Conservation (phyloP, 1,140 invertebrate genomes). For the Charaxes varanes region DNA sequence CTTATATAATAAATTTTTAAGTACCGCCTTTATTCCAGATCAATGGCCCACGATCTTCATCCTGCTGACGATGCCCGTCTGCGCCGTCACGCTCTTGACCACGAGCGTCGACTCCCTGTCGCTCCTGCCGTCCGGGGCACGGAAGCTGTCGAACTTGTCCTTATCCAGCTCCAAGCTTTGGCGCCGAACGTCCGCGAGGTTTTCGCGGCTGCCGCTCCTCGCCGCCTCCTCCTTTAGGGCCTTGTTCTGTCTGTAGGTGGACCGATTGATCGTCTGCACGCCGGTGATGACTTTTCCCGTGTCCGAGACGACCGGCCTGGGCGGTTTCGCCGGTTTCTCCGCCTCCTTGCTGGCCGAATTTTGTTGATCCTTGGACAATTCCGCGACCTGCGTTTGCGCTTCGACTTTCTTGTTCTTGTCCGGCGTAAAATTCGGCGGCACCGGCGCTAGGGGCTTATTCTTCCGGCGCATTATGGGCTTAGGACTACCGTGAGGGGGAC, state of each 20-base stretch:
- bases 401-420: constrained; percentile 56
- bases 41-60: constrained; percentile 51
- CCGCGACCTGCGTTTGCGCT: constrained; percentile 27
- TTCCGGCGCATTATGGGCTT: constrained; percentile 82
- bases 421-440: constrained; percentile 75
- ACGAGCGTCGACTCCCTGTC: constrained; percentile 42
- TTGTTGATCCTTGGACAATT: constrained; percentile 30
- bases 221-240: constrained; percentile 52
- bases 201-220: constrained; percentile 55
- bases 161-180: constrained; percentile 68
- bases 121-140: constrained; percentile 21
- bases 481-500: constrained; percentile 81
- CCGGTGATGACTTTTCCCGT: constrained; percentile 61
- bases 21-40: too few relatives aligned
- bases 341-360: constrained; percentile 29
- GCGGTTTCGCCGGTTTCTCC: constrained; percentile 76
- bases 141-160: constrained; percentile 42
- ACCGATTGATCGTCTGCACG: constrained; percentile 70
- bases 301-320: constrained; percentile 68
- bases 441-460: constrained; percentile 80
- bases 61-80: constrained; percentile 43
- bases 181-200: constrained; percentile 51
- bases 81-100: constrained; percentile 50
- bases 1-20: too few relatives aligned
- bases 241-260: constrained; percentile 64